These are phyloP conservation scores for Plebejus melissa DNA, from an alignment of 2,888 invertebrate species.

Conservation along the genomic window DNA sequence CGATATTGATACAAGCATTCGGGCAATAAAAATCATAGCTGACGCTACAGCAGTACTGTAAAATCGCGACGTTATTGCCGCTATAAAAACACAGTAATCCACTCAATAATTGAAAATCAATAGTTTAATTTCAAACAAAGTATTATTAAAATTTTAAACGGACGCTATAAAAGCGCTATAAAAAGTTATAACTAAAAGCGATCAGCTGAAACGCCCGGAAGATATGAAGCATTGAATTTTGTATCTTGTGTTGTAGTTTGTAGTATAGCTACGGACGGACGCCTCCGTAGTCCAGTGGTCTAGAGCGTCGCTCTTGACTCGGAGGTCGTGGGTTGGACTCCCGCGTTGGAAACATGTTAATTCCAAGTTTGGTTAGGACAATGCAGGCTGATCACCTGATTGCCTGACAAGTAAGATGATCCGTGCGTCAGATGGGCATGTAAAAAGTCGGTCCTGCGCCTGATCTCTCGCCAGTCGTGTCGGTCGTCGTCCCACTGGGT, in stretches of 20 bases:
- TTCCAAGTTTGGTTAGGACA: too few species aligned
- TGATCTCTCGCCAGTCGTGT: too few species aligned
- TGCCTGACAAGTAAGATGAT: too few species aligned
- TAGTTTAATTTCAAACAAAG: slow-evolving; percentile 19
- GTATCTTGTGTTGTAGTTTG: background rate
- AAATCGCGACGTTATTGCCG: background rate
- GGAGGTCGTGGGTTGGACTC: too few species aligned
- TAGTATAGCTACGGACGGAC: background rate
- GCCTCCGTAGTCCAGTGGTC: too few species aligned
- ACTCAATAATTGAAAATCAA: slow-evolving; percentile 16
- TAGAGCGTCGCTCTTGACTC: too few species aligned
- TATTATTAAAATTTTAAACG: slow-evolving; percentile 17
- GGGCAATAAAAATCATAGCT: slow-evolving; percentile 3
- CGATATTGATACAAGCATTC: background rate
- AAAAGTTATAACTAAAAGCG: background rate
- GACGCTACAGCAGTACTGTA: background rate
- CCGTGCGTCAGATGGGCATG: too few species aligned
- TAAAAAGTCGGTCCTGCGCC: too few species aligned
- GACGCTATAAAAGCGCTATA: background rate
- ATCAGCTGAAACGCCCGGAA: background rate
- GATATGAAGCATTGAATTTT: background rate
- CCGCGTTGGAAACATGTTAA: too few species aligned
- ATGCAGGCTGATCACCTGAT: too few species aligned
- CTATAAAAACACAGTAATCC: slow-evolving; percentile 14
- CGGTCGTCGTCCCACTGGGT: too few species aligned